Percentiles rank a stretch among this genome's conserved stretches.
phyloP scores from a whole-genome alignment of 2,888 invertebrate genomes.

The Operophtera brumata region DNA sequence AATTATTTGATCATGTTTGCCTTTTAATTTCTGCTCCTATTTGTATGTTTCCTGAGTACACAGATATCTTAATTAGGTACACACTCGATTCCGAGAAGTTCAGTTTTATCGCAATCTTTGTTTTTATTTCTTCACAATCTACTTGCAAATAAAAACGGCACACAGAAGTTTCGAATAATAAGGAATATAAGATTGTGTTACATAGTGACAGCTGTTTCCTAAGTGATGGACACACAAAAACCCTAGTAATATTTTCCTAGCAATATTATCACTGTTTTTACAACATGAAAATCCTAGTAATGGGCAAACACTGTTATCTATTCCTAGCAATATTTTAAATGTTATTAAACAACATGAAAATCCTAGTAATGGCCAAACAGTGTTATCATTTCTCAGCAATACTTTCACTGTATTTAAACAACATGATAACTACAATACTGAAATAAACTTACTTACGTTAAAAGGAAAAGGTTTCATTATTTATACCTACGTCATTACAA shows the following conservation, averaged over 20 bases:
- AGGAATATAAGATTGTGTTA: slow-evolving; percentile 8
- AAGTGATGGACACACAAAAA: slow-evolving; percentile 15
- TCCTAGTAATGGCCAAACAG: not conserved
- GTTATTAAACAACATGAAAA: slow-evolving; percentile 12
- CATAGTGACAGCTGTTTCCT: slow-evolving; percentile 17
- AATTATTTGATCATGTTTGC: slow-evolving; percentile 30
- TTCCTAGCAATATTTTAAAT: slow-evolving; percentile 1
- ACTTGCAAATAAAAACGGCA: slow-evolving; percentile 12
- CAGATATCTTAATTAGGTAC: slow-evolving; percentile 35
- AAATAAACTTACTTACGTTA: not conserved
- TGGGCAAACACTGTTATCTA: slow-evolving; percentile 6
- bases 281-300: not conserved
- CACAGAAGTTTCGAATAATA: slow-evolving; percentile 12
- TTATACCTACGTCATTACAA: no score
- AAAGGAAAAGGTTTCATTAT: no score
- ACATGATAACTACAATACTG: not conserved
- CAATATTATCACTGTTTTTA: not conserved
- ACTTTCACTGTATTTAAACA: not conserved
- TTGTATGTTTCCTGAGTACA: slow-evolving; percentile 30
- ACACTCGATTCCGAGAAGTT: slow-evolving; percentile 24
- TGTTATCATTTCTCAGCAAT: slow-evolving; percentile 8
- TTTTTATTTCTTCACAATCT: slow-evolving; percentile 23
- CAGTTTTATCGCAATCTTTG: slow-evolving; percentile 16
- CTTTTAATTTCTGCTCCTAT: slow-evolving; percentile 26
- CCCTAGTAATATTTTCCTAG: slow-evolving; percentile 6